Conservation (phyloP, 2,797 vertebrate species). For the Onychomys leucogaster region DNA sequence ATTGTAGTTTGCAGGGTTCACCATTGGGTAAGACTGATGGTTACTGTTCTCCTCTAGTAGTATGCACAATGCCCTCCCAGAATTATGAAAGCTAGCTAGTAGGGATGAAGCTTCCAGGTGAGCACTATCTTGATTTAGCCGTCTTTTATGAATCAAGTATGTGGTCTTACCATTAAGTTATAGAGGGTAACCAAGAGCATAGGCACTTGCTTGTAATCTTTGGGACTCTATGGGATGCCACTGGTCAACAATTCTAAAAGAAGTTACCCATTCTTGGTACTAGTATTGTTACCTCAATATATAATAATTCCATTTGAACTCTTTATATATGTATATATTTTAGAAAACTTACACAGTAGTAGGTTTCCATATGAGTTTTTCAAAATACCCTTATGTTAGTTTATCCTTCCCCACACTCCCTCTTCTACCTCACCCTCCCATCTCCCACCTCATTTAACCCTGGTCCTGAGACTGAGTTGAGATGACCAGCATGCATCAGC, state of each 20-base stretch:
- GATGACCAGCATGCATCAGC: background rate
- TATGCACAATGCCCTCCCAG: background rate
- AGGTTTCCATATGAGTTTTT: background rate
- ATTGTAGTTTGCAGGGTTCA: background rate
- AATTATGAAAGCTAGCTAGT: background rate
- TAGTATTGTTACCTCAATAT: background rate
- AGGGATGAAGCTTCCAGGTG: background rate
- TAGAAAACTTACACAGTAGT: background rate
- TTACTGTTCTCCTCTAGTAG: background rate
- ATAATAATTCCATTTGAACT: background rate
- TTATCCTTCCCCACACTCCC: background rate
- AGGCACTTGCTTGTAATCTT: background rate
- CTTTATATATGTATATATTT: background rate
- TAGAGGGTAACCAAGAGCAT: background rate
- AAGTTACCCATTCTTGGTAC: background rate
- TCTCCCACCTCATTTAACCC: too few relatives aligned
- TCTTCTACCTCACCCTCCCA: background rate
- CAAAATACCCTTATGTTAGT: background rate
- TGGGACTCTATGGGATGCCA: background rate
- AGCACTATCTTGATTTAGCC: background rate
- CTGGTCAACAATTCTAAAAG: background rate
- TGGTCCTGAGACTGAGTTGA: background rate
- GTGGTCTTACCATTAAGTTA: background rate
- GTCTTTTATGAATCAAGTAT: background rate
- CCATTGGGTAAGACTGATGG: background rate